Percentiles rank a stretch among this genome's conserved stretches.
These are phyloP conservation scores for Coenobita brevimanus DNA, from an alignment of 1,140 invertebrate species.

Conservation along the genomic window DNA sequence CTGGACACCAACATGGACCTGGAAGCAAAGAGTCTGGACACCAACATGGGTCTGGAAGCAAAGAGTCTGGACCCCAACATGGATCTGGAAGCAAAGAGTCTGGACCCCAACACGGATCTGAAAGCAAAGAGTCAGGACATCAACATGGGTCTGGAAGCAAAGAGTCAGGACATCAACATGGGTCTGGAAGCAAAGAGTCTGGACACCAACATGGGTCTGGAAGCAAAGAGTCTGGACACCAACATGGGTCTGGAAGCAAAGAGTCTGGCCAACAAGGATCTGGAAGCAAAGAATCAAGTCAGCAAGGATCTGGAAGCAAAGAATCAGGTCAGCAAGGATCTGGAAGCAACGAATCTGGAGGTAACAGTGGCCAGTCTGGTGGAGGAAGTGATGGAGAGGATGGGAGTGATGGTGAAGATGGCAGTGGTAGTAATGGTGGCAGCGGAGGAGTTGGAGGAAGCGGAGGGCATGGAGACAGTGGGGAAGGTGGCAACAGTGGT, in stretches of 20 bases:
- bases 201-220: background rate
- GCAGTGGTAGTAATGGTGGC: background rate
- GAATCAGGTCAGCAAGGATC: background rate
- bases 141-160: background rate
- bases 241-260: background rate
- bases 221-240: background rate
- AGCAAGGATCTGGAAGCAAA: background rate
- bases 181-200: background rate
- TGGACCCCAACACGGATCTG: too few species aligned
- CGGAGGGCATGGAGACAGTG: background rate
- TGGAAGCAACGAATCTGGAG: constrained; percentile 18
- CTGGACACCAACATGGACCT: too few species aligned
- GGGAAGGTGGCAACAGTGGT: background rate
- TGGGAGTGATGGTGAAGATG: background rate
- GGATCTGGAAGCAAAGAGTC: background rate
- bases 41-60: background rate
- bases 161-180: background rate
- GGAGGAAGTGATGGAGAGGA: background rate
- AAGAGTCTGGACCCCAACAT: background rate
- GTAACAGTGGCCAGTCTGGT: background rate
- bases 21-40: background rate
- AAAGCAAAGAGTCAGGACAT: background rate
- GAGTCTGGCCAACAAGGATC: background rate
- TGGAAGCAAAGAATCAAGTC: background rate
- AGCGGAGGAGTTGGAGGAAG: background rate